phyloP scores from a whole-genome alignment of 2,888 invertebrate species.

The Drosophila meridionalis region DNA sequence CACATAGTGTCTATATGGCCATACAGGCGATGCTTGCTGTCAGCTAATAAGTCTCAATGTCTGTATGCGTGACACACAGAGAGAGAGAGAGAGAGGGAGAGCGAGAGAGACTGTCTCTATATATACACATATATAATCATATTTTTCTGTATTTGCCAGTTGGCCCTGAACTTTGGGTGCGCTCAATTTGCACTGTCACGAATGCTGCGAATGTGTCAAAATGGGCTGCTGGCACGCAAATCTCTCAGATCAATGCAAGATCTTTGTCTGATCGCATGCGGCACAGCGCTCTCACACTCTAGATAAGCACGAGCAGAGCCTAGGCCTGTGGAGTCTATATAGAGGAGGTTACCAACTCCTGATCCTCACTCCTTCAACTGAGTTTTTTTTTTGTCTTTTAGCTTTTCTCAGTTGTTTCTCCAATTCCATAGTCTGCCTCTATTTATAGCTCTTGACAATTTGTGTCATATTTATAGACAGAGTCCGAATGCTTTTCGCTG shows the following conservation, averaged over 20 bases:
- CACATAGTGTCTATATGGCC: constrained; percentile 25
- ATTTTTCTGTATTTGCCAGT: constrained; percentile 30
- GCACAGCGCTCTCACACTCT: background rate
- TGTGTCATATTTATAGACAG: constrained; percentile 22
- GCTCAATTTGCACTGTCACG: constrained; percentile 73
- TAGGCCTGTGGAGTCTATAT: background rate
- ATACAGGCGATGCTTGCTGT: constrained; percentile 17
- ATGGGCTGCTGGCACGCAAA: constrained; percentile 42
- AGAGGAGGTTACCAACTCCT: background rate
- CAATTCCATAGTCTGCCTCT: background rate
- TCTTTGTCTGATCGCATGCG: constrained; percentile 42
- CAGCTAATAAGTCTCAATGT: constrained; percentile 50
- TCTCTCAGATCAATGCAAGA: constrained; percentile 53
- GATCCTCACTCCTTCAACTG: background rate
- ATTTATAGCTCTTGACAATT: constrained; percentile 4
- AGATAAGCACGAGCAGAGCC: background rate
- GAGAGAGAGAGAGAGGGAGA: background rate
- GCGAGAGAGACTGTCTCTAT: background rate
- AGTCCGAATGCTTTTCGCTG: constrained; percentile 10
- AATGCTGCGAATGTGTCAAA: constrained; percentile 67
- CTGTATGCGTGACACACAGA: constrained; percentile 12
- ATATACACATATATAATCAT: constrained; percentile 9
- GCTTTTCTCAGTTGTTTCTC: constrained; percentile 1
- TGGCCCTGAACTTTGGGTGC: constrained; percentile 73
- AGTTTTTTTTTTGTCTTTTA: too few species aligned